Evolutionary conservation across 1,140 invertebrate genomes (phyloP), one percentile per base, ranked within the genome.

Genomic region (Brachionus koreanus): DNA sequence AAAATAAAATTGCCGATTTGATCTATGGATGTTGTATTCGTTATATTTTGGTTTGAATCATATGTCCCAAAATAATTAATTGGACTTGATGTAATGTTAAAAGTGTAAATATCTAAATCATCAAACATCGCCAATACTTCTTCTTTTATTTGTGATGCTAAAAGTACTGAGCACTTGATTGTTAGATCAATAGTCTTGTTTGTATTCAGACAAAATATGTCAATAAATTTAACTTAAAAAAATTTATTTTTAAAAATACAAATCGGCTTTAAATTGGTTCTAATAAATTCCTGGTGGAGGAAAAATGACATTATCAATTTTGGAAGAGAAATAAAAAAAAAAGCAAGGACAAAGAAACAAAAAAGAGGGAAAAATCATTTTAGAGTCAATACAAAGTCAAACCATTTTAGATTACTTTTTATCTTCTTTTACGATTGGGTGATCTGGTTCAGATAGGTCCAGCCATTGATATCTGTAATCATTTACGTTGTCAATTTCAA

Each of bases 171-270:
- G 29, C 63, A 67, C 5, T 35, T 35, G 6, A 67, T 67, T 16
- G 63, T 67, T 35, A 67, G 33, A 67, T 67, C 29, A 37, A 67
- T 35, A 5, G 63, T 67, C 33, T 67, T 67, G 12, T 67, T 67
- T 12, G 63, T 29, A 67, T 67, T 67, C 35, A 67, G 16, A 67
- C 63, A 67, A 67, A 35, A 67, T 29, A 16, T 10, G 13, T 67
- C 63, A 6, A 67, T 35, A 35, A 35, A 33, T 67, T 67, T 33
- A 35, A 33, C 63, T 67, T 67, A 33, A 35, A 67, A 33, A 35
- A 67, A 29, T 29, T 2, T 2, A 29, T 2, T 29, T 29, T 29
- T 3, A 29, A 2, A 2, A 29, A 29, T 3, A 29, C 1, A 3
- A 29, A 29, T 29, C 3, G 29, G 29, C 29, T 29, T 29, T 2